Evolutionary conservation across 2,113 vertebrate species (phyloP).

Genomic region (Reinhardtius hippoglossoides): DNA sequence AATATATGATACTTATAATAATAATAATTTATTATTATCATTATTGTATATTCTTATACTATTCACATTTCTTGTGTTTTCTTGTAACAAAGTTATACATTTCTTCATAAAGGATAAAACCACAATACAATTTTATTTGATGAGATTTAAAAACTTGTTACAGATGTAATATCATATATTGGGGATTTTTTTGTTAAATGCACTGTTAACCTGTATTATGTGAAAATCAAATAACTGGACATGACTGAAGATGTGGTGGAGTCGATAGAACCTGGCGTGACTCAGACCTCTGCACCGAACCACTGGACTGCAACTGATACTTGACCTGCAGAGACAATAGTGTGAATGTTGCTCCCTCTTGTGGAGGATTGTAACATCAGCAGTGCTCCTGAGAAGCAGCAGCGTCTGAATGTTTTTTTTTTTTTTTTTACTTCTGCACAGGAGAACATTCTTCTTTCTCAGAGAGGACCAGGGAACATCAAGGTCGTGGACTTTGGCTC

Average conservation of each 20-base stretch:
- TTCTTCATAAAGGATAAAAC: no score
- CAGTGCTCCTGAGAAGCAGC: accelerated
- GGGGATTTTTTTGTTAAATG: background rate
- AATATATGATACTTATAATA: no score
- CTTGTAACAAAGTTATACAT: no score
- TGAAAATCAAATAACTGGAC: no score
- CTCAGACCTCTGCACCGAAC: background rate
- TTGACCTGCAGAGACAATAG: background rate
- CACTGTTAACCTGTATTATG: no score
- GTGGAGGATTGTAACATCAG: conserved; percentile 27
- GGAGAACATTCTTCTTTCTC: conserved; percentile 94
- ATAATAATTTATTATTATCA: no score
- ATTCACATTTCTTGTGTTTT: no score
- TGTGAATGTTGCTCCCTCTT: conserved; percentile 38
- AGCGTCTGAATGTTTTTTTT: background rate
- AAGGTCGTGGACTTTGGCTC: conserved; percentile 98
- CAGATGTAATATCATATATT: no score
- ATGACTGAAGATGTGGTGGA: no score
- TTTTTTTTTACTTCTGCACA: conserved; percentile 51
- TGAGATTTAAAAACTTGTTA: no score
- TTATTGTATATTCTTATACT: no score
- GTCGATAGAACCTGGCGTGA: background rate
- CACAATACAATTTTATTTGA: no score
- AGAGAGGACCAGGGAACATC: conserved; percentile 90
- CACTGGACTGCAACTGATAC: background rate